These are phyloP conservation scores for Bubo bubo DNA, from an alignment of 2,113 vertebrate genomes.

Conservation along the genomic window DNA sequence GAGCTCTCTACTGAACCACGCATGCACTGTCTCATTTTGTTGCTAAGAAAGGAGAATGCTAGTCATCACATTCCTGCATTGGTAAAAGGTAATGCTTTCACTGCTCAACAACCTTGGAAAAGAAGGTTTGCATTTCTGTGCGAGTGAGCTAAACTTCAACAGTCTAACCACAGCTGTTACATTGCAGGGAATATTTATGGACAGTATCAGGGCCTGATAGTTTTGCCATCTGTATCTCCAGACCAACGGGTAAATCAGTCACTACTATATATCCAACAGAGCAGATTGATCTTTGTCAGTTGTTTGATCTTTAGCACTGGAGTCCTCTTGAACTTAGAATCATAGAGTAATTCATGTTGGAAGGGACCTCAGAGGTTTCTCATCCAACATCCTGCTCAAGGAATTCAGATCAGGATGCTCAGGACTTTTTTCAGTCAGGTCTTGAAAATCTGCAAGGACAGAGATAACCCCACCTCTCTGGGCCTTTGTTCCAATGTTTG, in stretches of 20 bases:
- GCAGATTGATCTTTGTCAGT: not conserved
- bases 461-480: not conserved
- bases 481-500: not conserved
- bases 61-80: slow-evolving; percentile 61
- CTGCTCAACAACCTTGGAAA: not conserved
- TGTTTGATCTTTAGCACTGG: not conserved
- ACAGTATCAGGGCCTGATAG: not conserved
- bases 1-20: not conserved
- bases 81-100: slow-evolving; percentile 65
- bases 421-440: not conserved
- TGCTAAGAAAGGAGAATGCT: slow-evolving; percentile 77
- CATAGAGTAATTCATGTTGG: not conserved
- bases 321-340: not conserved
- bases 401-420: not conserved
- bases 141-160: not conserved
- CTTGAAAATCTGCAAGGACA: not conserved
- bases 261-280: not conserved
- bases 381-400: not conserved
- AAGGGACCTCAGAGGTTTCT: not conserved
- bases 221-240: not conserved
- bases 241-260: not conserved
- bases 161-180: not conserved
- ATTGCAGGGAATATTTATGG: not conserved
- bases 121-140: not conserved
- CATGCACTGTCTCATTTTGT: slow-evolving; percentile 66